Conservation (phyloP, 2,113 vertebrate species). For the Notarius quadriscutis region DNA sequence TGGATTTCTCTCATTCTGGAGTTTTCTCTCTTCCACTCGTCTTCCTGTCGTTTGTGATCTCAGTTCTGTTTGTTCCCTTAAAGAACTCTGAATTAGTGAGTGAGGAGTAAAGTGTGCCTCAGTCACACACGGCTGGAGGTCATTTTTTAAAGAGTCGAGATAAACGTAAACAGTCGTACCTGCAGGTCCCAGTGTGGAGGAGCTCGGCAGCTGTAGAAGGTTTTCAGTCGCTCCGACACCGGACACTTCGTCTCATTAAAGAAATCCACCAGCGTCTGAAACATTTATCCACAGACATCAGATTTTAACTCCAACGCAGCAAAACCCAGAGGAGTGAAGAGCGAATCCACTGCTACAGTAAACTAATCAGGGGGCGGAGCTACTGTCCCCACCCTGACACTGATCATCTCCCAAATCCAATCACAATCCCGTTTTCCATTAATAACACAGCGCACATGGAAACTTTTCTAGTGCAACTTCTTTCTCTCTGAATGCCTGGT, state of each 20-base stretch:
- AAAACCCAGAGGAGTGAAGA: neutral
- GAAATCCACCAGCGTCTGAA: constrained; percentile 81
- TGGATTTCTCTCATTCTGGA: too few species aligned
- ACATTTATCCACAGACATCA: neutral
- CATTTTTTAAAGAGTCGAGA: neutral
- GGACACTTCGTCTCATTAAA: constrained; percentile 82
- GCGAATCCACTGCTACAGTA: neutral
- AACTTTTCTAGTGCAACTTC: neutral
- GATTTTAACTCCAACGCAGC: neutral
- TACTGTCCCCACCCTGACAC: neutral
- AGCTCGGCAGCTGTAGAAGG: constrained; percentile 89
- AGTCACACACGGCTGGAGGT: neutral
- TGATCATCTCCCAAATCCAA: neutral
- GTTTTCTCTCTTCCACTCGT: too few species aligned
- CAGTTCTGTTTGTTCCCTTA: neutral
- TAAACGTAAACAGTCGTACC: constrained; percentile 64
- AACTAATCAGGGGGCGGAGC: neutral
- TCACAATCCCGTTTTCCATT: neutral
- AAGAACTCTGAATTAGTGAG: neutral
- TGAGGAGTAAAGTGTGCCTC: neutral
- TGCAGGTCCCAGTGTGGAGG: constrained; percentile 87
- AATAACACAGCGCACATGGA: neutral
- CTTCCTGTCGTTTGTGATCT: neutral
- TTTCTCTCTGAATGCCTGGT: too few species aligned
- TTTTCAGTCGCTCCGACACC: constrained; percentile 84